Base-by-base conservation (phyloP, 1,140 invertebrate genomes). In the Mizuhopecten yessoensis region DNA sequence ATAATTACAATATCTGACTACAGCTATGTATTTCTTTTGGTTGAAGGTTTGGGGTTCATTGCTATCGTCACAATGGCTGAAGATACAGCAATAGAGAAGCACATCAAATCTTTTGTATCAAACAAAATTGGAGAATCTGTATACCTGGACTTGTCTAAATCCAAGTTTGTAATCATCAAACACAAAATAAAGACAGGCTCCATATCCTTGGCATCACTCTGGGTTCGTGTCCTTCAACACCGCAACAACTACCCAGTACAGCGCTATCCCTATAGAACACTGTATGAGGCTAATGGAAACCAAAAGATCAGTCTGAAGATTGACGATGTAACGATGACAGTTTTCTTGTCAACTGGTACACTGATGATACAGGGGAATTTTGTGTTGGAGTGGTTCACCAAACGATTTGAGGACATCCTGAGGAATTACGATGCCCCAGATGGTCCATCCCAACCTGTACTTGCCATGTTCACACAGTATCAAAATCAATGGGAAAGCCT, bases 341-440 rank as follows among this genome's bases (percentile, higher is more conserved):
- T 94, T 34, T 94, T 92, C 45, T 92, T 93, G 91, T 86, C 34
- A 17, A 91, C 89, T 33, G 94, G 94, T 20, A 93, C 92, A 13
- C 86, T 95, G 33, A 93, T 88, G 42, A 93, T 95, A 33, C 89
- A 93, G 33, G 94, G 94, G 17, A 39, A 86, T 20, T 94, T 92
- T 92, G 93, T 93, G 10, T 86, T 94, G 17, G 93, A 95, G n/a
- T 95, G 94, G 94, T 95, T 94, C 89, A 34, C 92, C 15, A 93
- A 92, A 20, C 39, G 91, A 34, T 94, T 95, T 45, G 42, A 39
- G 15, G 90, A 89, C 23, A 91, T 95, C 20, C 45, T 95, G 86
- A 90, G 89, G n/a, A 88, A 89, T 15, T 94, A 93, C 92, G 92
- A 92, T 75, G 89, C 90, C n/a, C 90, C 90, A 29, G 86, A 89